A percentile compares a stretch with the other conserved stretches of the same genome.
Conservation (phyloP, 2,113 vertebrate genomes). For the Trochalopteron elliotii region DNA sequence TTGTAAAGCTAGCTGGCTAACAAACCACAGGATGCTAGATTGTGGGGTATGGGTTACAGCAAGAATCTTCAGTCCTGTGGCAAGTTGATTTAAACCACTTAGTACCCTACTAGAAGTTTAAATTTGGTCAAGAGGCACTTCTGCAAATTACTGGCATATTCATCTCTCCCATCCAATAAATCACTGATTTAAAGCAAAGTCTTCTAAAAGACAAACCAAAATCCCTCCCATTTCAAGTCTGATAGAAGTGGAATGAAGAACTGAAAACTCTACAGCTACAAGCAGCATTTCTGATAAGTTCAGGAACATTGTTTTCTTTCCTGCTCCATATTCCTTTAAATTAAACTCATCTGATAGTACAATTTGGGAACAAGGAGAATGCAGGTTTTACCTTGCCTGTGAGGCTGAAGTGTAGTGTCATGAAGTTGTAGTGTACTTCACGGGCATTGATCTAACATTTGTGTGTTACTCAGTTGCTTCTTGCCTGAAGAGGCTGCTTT, state of each 20-base stretch:
- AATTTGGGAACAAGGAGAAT: neutral
- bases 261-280: neutral
- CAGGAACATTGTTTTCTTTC: neutral
- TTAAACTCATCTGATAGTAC: neutral
- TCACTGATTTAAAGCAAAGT: neutral
- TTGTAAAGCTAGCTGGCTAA: conserved; percentile 2
- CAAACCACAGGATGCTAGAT: neutral
- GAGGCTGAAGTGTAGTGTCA: neutral
- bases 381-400: neutral
- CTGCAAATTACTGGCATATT: neutral
- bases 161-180: neutral
- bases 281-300: neutral
- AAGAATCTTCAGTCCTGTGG: neutral
- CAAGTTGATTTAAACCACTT: neutral
- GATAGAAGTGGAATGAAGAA: neutral
- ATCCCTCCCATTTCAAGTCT: neutral
- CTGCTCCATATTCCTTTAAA: neutral
- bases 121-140: conserved; percentile 60
- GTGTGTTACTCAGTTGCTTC: neutral
- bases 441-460: neutral
- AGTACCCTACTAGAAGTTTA: neutral
- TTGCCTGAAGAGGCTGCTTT: neutral
- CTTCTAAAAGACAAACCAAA: neutral
- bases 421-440: neutral
- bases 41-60: neutral